Percentiles rank a stretch among this genome's conserved stretches.
phyloP scores from a whole-genome alignment of 2,888 invertebrate genomes.

The Leptopilina drosophilae region DNA sequence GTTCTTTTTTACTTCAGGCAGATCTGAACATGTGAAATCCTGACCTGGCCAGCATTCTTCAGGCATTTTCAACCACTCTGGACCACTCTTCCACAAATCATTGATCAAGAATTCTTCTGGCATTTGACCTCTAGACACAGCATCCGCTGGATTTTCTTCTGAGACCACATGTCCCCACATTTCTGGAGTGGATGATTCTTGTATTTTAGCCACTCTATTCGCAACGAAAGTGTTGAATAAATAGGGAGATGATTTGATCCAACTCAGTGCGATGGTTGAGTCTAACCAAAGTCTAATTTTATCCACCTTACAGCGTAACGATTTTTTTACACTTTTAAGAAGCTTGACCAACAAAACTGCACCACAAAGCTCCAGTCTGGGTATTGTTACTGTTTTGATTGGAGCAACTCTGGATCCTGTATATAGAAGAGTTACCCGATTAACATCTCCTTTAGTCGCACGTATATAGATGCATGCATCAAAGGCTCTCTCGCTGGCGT shows the following conservation, averaged over 20 bases:
- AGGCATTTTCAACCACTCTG: neutral
- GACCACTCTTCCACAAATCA: neutral
- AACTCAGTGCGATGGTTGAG: conserved; percentile 56
- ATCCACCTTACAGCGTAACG: neutral
- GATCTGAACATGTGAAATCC: neutral
- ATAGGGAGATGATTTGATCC: conserved; percentile 50
- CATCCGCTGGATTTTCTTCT: conserved; percentile 12
- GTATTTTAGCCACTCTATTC: conserved; percentile 22
- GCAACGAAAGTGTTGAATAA: conserved; percentile 49
- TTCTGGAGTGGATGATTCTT: neutral
- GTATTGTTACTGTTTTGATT: conserved; percentile 32
- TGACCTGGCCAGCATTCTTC: neutral
- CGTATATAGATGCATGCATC: conserved; percentile 33
- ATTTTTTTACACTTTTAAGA: neutral
- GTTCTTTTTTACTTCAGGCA: neutral
- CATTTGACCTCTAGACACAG: neutral
- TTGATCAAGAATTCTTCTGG: neutral
- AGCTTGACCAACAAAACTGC: conserved; percentile 17
- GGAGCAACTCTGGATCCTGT: conserved; percentile 43
- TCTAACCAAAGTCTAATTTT: conserved; percentile 53
- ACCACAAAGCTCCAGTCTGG: conserved; percentile 26
- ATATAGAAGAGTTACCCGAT: neutral
- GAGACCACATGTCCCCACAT: conserved; percentile 23
- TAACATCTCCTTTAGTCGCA: neutral
- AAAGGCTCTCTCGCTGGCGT: conserved; percentile 38